Evolutionary conservation across 2,888 invertebrate species (phyloP).

Genomic region (Bedellia somnulentella): DNA sequence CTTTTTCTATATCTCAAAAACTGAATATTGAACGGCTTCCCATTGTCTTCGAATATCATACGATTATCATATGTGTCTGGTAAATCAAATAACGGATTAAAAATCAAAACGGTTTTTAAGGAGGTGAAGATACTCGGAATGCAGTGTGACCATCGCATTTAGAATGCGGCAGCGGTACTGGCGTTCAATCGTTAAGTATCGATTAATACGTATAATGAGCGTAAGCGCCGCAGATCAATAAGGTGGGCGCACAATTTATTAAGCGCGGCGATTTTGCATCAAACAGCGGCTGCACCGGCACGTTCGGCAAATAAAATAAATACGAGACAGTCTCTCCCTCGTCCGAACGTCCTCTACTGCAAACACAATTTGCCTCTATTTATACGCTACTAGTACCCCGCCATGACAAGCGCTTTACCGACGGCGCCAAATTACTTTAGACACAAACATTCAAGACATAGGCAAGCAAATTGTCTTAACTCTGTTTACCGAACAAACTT

Average conservation of each 20-base stretch:
- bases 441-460: too few relatives aligned
- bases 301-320: slow-evolving; percentile 57
- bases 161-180: neutral
- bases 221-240: slow-evolving; percentile 50
- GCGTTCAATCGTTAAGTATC: neutral
- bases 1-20: slow-evolving; percentile 30
- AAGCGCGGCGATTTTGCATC: slow-evolving; percentile 54
- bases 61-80: too few relatives aligned
- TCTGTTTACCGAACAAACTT: too few relatives aligned
- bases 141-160: too few relatives aligned
- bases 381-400: slow-evolving; percentile 23
- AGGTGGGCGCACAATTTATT: slow-evolving; percentile 43
- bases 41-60: too few relatives aligned
- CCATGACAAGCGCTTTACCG: too few relatives aligned
- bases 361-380: slow-evolving; percentile 50
- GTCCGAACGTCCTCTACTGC: slow-evolving; percentile 25
- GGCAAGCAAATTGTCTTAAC: too few relatives aligned
- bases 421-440: slow-evolving; percentile 19
- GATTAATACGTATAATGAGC: slow-evolving; percentile 23
- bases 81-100: too few relatives aligned
- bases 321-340: slow-evolving; percentile 25
- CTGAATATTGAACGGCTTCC: too few relatives aligned
- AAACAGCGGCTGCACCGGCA: slow-evolving; percentile 48
- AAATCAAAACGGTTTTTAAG: too few relatives aligned
- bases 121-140: too few relatives aligned